A percentile compares a stretch with the other conserved stretches of the same genome.
Evolutionary conservation across 2,113 vertebrate genomes (phyloP).

Genomic region (Chinchilla lanigera): DNA sequence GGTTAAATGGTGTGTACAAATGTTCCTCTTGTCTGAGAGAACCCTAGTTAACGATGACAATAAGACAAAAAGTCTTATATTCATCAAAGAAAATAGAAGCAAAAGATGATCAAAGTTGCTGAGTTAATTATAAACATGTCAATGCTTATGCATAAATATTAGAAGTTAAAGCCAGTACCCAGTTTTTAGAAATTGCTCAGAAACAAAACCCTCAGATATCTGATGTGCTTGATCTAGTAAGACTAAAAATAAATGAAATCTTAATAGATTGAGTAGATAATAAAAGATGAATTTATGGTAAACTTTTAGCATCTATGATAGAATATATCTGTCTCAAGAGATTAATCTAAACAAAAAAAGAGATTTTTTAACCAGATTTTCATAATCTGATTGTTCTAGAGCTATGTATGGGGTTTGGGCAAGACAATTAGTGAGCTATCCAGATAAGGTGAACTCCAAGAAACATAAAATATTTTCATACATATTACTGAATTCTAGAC

Average conservation of each 20-base stretch:
- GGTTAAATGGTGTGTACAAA: neutral
- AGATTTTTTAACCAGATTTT: neutral
- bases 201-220: neutral
- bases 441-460: neutral
- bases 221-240: neutral
- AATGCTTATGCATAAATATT: neutral
- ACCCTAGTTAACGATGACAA: neutral
- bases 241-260: neutral
- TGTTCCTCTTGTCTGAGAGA: neutral
- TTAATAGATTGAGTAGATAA: neutral
- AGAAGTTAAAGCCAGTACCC: neutral
- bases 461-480: slow-evolving; percentile 14
- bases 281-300: slow-evolving; percentile 18
- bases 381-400: neutral
- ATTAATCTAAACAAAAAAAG: slow-evolving; percentile 18
- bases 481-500: neutral
- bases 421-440: neutral
- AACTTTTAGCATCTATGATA: neutral
- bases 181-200: neutral
- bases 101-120: neutral
- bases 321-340: neutral
- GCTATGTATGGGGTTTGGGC: neutral
- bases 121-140: slow-evolving; percentile 41
- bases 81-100: neutral
- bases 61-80: slow-evolving; percentile 7